Evolutionary conservation across 2,888 invertebrate species (phyloP).

Genomic region (Polylopha cassiicola): DNA sequence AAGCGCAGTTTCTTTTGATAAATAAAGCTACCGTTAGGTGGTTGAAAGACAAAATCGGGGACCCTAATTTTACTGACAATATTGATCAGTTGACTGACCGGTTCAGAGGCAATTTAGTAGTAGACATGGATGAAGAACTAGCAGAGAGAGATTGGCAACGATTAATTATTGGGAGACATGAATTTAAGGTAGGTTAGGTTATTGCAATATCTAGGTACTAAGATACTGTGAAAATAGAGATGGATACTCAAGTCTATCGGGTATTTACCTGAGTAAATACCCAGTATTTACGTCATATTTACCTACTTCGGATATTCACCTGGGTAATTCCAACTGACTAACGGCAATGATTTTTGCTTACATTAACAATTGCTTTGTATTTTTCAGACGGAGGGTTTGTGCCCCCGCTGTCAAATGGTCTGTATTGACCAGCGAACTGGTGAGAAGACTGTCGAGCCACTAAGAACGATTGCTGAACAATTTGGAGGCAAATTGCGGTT

Average conservation of each 20-base stretch:
- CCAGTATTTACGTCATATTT: too few species aligned
- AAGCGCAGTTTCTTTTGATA: conserved; percentile 90
- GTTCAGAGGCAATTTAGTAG: conserved; percentile 94
- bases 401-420: conserved; percentile 96
- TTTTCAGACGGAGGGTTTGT: conserved; percentile 84
- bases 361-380: neutral
- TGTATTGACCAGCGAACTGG: conserved; percentile 94
- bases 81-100: conserved; percentile 82
- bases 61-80: conserved; percentile 67
- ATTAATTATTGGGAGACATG: conserved; percentile 80
- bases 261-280: too few species aligned
- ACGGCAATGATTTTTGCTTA: neutral
- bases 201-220: too few species aligned
- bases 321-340: conserved; percentile 14
- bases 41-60: conserved; percentile 79
- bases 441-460: conserved; percentile 85
- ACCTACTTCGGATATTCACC: too few species aligned
- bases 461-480: conserved; percentile 84
- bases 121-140: conserved; percentile 84
- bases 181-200: conserved; percentile 77
- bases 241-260: too few species aligned
- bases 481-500: conserved; percentile 87
- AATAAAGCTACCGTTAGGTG: conserved; percentile 86
- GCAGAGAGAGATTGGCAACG: conserved; percentile 85
- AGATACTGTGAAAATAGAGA: too few species aligned